Base-by-base conservation (phyloP, 2,888 invertebrate species). In the Brachyopa scutellaris region DNA sequence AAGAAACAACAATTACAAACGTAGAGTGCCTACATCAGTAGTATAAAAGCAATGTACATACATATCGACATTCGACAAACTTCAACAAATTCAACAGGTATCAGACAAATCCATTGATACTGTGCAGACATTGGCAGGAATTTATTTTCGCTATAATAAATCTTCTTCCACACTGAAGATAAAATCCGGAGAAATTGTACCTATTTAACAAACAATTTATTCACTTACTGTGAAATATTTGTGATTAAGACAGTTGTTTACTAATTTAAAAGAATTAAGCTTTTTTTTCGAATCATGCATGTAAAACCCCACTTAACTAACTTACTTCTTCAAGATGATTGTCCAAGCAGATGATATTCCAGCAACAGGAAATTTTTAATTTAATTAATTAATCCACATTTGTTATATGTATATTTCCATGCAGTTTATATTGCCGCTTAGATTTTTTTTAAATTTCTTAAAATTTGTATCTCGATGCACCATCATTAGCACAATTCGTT, bases 331-430 rank as follows among this genome's bases (percentile, higher is more conserved):
- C 11, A 67, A 53, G 51, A 66, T 21, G 47, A 33, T 73, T 55
- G 73, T 73, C 59, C 38, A 57, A 62, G 69, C 13, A 9, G 33
- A n/a, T 13, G 51, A 72, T 40, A 31, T 11, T 85, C 85, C 86
- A 87, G 86, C 86, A 88, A 87, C 88, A 88, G 89, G 89, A 89
- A 89, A 88, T 88, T 87, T 88, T 89, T 89, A 89, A 89, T 89
- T 89, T 87, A 89, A 88, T 89, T 89, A 89, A 89, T 89, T 89
- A 87, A 88, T 87, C 86, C 88, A 89, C 87, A 29, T 47, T 49
- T 64, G 45, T 51, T 51, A 36, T 55, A 21, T 78, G 53, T 55
- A 21, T 78, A 45, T 51, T 64, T 70, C 40, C 51, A 33, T 26
- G 47, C 15, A 42, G 26, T 23, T 47, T 36, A 7, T 21, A 7